Evolutionary conservation across 2,113 vertebrate species (phyloP), one percentile per base, ranked within the genome.

Genomic region (Zapornia atra): DNA sequence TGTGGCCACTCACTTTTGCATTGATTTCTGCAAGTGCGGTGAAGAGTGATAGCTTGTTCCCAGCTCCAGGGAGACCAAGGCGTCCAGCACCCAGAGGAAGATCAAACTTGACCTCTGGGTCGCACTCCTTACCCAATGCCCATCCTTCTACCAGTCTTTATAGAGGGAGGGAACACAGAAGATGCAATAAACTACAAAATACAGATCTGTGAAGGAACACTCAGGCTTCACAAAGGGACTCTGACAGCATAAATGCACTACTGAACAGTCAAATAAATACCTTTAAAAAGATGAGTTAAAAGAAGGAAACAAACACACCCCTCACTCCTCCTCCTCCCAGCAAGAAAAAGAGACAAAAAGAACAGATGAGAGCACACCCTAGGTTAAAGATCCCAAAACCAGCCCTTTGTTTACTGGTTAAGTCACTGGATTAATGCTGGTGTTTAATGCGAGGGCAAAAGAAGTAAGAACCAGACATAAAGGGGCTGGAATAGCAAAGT

Each of bases 51-150:
- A 70, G 82, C 54, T 65, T 40, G n/a, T 15, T 63, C 82, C 86
- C 50, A 15, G 90, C 79, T 68, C 76, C 0, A 0, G 60, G n/a
- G 61, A 91, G 46, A 94, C 81, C 64, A 81, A 88, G 82, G 80
- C 48, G 25, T 3, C 17, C 59, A 36, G 76, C 50, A 63, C 63
- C 90, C 3, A 61, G 28, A 64, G 56, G 60, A 42, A 91, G 82
- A 92, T 94, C 94, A 86, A 54, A 84, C 91, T 7, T 46, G 80
- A 94, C 86, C 92, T 81, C 82, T 88, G 80, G 56, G 68, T 92
- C 80, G 34, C 60, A 19, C 53, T 63, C 86, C 51, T 56, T 79
- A 34, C 77, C 81, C 88, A 79, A 38, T 0, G 9, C 61, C 48
- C 57, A 38, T 11, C 14, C 25, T 86, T n/a, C 54, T 38, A 46